Base-by-base conservation (phyloP, 2,888 invertebrate genomes). In the Pachliopta kotzebuea region DNA sequence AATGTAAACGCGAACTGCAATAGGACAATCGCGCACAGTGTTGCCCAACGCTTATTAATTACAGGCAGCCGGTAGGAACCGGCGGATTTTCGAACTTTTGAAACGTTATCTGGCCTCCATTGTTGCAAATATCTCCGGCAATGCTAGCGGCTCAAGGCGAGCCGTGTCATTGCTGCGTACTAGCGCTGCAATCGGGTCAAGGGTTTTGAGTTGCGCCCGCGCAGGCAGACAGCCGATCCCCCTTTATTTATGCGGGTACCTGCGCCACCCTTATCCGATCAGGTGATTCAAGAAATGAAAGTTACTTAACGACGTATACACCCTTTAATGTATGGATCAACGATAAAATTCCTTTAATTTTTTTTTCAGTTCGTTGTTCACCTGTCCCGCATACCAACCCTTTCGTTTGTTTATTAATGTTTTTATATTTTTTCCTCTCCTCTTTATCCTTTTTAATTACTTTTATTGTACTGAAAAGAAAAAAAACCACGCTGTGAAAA, bases 111-210 rank as follows among this genome's bases (percentile, higher is more conserved):
- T 90, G 89, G 89, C 89, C 89, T 90, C 90, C 85, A 91, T 91
- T 91, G 91, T 91, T 91, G 91, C 90, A 85, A 90, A 90, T 91
- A 91, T 90, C 90, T 90, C 90, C 88, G 89, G 86, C 90, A 88
- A 87, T 90, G 90, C 87, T 89, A 88, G 84, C 88, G 84, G 84
- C 90, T 90, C 90, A 90, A 90, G 91, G 91, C 89, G 86, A 91
- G 75, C 86, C 85, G 90, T 91, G 90, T 89, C 91, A 90, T 88
- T 90, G 90, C 91, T 90, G 90, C 86, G 88, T 88, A 87, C 88
- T 86, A 86, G 88, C 86, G 80, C 83, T 79, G 80, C 86, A 90
- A 86, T 84, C 86, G 83, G 89, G 90, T 90, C 90, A 90, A 89
- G 90, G 90, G 88, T 86, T 78, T 79, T 76, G 71, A 71, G 67